A percentile compares a stretch with the other conserved stretches of the same genome.
phyloP scores from a whole-genome alignment of 2,797 vertebrate species.

The Liparis tanakae region DNA sequence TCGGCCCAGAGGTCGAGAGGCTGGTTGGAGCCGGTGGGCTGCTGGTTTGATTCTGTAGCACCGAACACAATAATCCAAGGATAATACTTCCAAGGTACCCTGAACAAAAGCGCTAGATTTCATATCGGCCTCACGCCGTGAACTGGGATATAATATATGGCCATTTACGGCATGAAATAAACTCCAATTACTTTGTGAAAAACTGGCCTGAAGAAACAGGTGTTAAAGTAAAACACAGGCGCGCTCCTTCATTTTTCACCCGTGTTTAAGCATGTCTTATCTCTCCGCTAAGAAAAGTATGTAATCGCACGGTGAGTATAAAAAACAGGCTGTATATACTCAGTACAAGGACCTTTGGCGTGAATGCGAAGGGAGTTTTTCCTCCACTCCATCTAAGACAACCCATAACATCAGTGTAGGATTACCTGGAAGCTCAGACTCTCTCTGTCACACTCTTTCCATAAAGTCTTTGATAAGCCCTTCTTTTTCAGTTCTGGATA shows the following conservation, averaged over 20 bases:
- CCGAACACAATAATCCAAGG: conserved; percentile 22
- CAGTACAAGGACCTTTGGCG: conserved; percentile 42
- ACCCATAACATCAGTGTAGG: conserved; percentile 66
- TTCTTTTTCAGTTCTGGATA: conserved; percentile 73
- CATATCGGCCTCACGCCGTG: conserved; percentile 17
- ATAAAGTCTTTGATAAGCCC: conserved; percentile 70
- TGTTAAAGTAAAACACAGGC: conserved; percentile 31
- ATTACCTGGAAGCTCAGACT: conserved; percentile 58
- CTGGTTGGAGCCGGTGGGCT: conserved; percentile 24
- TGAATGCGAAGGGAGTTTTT: conserved; percentile 45
- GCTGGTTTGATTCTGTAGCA: conserved; percentile 40
- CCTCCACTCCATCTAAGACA: conserved; percentile 50
- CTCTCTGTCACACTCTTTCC: conserved; percentile 59
- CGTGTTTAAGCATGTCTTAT: conserved; percentile 24
- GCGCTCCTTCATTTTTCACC: conserved; percentile 20
- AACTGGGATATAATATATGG: conserved; percentile 38
- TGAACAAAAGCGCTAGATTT: conserved; percentile 20
- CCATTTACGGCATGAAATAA: conserved; percentile 24
- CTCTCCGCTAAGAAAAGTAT: conserved; percentile 23
- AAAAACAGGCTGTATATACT: conserved; percentile 22
- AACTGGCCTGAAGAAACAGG: conserved; percentile 33
- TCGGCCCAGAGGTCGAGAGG: conserved; percentile 41
- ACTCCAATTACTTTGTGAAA: conserved; percentile 28
- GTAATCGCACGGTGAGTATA: conserved; percentile 10
- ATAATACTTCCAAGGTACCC: background rate